Conservation (phyloP, 2,888 invertebrate genomes). For the Lithosia quadra region DNA sequence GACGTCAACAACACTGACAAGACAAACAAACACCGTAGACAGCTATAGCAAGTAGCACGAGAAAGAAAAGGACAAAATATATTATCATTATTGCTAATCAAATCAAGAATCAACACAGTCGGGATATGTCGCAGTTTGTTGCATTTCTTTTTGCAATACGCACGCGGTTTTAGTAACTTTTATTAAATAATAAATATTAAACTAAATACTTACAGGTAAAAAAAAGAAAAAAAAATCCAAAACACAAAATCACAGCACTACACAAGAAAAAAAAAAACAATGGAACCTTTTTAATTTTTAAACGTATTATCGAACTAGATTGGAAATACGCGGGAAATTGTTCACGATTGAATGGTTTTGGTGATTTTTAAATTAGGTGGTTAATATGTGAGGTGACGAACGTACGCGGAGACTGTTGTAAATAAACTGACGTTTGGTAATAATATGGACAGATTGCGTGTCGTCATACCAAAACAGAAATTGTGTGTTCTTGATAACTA, state of each 20-base stretch:
- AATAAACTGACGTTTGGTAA: conserved; percentile 8
- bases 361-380: conserved; percentile 15
- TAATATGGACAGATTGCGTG: background rate
- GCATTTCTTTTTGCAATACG: background rate
- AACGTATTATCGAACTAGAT: conserved; percentile 11
- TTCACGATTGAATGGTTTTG: background rate
- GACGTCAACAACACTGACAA: conserved; percentile 10
- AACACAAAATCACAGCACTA: conserved; percentile 2
- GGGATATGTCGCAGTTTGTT: background rate
- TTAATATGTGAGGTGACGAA: conserved; percentile 16
- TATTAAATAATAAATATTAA: background rate
- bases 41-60: background rate
- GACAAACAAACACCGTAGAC: background rate
- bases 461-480: conserved; percentile 17
- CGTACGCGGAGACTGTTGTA: conserved; percentile 14
- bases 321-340: background rate
- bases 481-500: background rate
- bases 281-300: conserved; percentile 13
- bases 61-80: conserved; percentile 14
- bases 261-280: background rate
- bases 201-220: conserved; percentile 7
- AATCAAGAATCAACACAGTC: background rate
- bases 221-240: conserved; percentile 11
- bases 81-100: background rate
- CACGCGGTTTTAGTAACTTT: background rate